These are phyloP conservation scores for Diogma glabrata DNA, from an alignment of 2,888 invertebrate genomes.

Conservation along the genomic window DNA sequence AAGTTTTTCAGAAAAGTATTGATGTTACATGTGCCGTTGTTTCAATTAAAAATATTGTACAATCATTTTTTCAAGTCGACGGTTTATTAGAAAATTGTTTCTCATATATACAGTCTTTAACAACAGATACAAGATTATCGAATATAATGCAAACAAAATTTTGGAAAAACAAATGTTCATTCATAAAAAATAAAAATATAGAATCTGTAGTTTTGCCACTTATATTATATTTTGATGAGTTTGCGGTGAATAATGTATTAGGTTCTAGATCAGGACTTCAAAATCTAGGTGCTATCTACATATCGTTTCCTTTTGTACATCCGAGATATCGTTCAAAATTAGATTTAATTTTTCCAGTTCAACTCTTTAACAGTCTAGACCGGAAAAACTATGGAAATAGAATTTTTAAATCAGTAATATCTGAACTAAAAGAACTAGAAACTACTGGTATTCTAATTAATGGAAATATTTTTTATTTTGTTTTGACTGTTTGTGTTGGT, in stretches of 20 bases:
- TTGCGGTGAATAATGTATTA: conserved; percentile 10
- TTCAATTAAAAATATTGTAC: too few species aligned
- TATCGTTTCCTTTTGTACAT: not conserved
- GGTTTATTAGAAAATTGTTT: too few species aligned
- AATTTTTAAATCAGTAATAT: conserved; percentile 10
- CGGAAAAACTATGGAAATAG: conserved; percentile 13
- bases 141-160: not conserved
- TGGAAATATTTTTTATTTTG: conserved; percentile 16
- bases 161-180: not conserved
- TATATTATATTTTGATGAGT: conserved; percentile 9
- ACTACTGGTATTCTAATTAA: conserved; percentile 6
- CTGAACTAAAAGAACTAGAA: conserved; percentile 9
- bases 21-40: too few species aligned
- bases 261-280: conserved; percentile 6
- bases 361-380: conserved; percentile 15
- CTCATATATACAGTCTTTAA: too few species aligned
- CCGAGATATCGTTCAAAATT: conserved; percentile 3
- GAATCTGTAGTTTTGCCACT: not conserved
- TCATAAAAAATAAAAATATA: not conserved
- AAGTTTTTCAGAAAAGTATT: too few species aligned
- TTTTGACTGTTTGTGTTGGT: conserved; percentile 17
- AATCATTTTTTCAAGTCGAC: too few species aligned
- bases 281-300: too few species aligned
- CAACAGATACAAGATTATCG: too few species aligned
- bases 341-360: conserved; percentile 5